Base-by-base conservation (phyloP, 2,888 invertebrate genomes). In the Timema cristinae region DNA sequence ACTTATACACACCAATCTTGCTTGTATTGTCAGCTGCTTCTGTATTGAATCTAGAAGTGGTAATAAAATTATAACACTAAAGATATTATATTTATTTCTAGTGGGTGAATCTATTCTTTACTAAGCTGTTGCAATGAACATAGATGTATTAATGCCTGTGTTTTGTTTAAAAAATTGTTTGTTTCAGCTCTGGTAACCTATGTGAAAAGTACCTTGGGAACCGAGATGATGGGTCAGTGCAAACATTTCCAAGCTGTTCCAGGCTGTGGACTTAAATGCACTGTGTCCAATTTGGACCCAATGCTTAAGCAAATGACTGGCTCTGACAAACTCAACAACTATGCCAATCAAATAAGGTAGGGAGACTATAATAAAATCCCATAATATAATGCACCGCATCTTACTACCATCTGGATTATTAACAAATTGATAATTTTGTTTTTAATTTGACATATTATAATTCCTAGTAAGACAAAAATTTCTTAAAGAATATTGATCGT, bases 251-350 rank as follows among this genome's bases (percentile, higher is more conserved):
- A 91, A 79, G 90, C 95, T 0, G 93, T 95, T 16, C 95, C 96
- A 6, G 97, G 97, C 47, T 97, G 96, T 82, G 98, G 98, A 0
- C 87, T 98, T 69, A 89, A 91, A 73, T 92, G 93, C 77, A 87
- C 84, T 8, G 90, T 94, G 0, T 86, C 90, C 7, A 86, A 88
- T 77, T 83, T 90, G 51, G 85, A 87, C 6, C 79, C 82, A 6
- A 83, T 88, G 71, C 78, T 90, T 48, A 82, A 84, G 0, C 84
- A 84, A 54, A 87, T 88, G 0, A 82, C 83, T 68, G 84, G 85
- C 74, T 86, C 87, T 0, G 73, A 72, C 52, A 66, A 68, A 50
- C 71, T 75, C 7, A 49, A 70, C 49, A 73, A 75, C 59, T 71
- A 68, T 47, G 50, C 50, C 51, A 73, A 71, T 66, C 69, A 66